phyloP scores from a whole-genome alignment of 2,797 vertebrate species.

The Martes flavigula region DNA sequence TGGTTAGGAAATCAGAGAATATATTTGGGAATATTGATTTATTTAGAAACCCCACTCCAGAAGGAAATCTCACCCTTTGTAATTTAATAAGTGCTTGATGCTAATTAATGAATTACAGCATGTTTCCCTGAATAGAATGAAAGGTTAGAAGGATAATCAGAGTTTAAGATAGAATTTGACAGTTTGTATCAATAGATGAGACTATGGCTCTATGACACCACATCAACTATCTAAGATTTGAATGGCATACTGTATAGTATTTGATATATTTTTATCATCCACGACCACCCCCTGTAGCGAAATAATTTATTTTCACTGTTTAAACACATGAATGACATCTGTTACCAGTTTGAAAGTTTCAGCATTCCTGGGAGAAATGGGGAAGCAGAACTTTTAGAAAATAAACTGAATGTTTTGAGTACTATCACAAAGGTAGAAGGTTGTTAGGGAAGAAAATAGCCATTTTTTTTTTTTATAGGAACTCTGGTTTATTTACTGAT shows the following conservation, averaged over 20 bases:
- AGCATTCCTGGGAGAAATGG: background rate
- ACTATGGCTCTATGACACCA: background rate
- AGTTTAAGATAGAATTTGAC: background rate
- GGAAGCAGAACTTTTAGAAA: background rate
- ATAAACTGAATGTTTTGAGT: background rate
- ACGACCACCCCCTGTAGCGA: background rate
- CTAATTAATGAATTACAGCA: background rate
- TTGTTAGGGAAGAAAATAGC: background rate
- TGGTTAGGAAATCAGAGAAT: background rate
- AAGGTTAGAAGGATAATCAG: background rate
- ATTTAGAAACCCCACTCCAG: background rate
- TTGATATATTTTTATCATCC: background rate
- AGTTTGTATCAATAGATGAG: background rate
- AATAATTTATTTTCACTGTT: background rate
- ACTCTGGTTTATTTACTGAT: background rate
- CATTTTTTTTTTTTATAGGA: background rate
- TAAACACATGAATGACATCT: background rate
- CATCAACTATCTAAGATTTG: background rate
- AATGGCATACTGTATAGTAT: background rate
- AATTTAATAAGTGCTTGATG: slow-evolving; percentile 57
- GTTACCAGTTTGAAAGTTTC: background rate
- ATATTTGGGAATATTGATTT: background rate
- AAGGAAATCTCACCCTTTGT: background rate
- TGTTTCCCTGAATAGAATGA: background rate
- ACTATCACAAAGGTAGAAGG: background rate